These are phyloP conservation scores for Anorthoa munda DNA, from an alignment of 2,888 invertebrate genomes.

Conservation along the genomic window DNA sequence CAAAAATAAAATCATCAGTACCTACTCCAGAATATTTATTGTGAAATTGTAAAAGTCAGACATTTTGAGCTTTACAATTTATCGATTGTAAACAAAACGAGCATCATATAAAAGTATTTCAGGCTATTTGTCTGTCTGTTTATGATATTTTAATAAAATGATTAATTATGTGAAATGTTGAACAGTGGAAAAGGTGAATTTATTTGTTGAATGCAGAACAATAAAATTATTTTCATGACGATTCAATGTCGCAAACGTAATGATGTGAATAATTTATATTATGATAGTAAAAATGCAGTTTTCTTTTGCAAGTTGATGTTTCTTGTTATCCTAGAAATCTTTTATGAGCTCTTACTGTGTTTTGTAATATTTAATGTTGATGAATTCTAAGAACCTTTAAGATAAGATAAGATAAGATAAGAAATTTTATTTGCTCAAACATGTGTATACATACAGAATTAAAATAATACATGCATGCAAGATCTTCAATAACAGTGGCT, in stretches of 20 bases:
- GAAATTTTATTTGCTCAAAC: no score
- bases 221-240: constrained; percentile 23
- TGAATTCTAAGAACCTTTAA: no score
- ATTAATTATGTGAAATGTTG: constrained; percentile 45
- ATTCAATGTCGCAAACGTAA: background rate
- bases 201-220: constrained; percentile 29
- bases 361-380: no score
- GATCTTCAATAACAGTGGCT: no score
- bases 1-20: background rate
- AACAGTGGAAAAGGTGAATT: constrained; percentile 35
- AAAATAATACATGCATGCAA: no score
- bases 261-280: background rate
- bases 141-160: constrained; percentile 60
- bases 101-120: constrained; percentile 27
- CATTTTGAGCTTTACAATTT: constrained; percentile 28
- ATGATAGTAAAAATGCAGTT: background rate
- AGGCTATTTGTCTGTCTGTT: constrained; percentile 39
- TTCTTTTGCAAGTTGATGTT: background rate
- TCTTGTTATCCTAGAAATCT: background rate
- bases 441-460: no score
- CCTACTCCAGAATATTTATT: constrained; percentile 23
- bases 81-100: constrained; percentile 38
- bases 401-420: no score
- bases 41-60: constrained; percentile 16
- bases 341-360: background rate